Conservation (phyloP, 1,140 invertebrate genomes). For the Glossosoma conforme region DNA sequence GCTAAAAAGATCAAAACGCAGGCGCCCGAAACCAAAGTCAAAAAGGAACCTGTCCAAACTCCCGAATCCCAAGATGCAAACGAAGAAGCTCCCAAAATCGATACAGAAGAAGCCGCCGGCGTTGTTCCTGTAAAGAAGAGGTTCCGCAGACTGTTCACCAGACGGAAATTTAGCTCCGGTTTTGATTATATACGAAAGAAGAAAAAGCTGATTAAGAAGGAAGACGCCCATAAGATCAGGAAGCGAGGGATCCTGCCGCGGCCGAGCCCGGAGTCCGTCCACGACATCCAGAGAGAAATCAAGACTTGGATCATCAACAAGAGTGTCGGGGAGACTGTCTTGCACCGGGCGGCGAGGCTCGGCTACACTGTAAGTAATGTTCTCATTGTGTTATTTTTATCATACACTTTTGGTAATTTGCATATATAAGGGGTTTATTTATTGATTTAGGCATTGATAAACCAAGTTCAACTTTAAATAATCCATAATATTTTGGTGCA, state of each 20-base stretch:
- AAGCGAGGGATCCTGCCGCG: slow-evolving; percentile 44
- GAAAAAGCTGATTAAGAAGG: slow-evolving; percentile 57
- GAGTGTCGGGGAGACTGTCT: slow-evolving; percentile 84
- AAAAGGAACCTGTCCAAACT: not conserved
- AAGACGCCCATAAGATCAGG: slow-evolving; percentile 30
- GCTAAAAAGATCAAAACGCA: slow-evolving; percentile 40
- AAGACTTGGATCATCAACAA: slow-evolving; percentile 90
- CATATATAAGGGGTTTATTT: too few species aligned
- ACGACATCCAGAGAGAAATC: slow-evolving; percentile 79
- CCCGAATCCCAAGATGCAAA: slow-evolving; percentile 26
- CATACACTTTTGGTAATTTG: too few species aligned
- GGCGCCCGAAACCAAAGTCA: slow-evolving; percentile 32
- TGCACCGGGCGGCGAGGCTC: slow-evolving; percentile 83
- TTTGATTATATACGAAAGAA: slow-evolving; percentile 88
- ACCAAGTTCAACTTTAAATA: too few species aligned
- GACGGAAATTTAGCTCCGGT: slow-evolving; percentile 54
- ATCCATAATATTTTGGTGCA: too few species aligned
- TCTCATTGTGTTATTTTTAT: too few species aligned
- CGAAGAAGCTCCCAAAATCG: not conserved
- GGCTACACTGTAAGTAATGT: slow-evolving; percentile 70
- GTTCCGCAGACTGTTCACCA: slow-evolving; percentile 45
- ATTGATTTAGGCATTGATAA: too few species aligned
- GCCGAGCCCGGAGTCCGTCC: slow-evolving; percentile 61
- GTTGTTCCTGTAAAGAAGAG: slow-evolving; percentile 33
- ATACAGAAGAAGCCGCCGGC: slow-evolving; percentile 1